These are phyloP conservation scores for Numida meleagris DNA, from an alignment of 2,113 vertebrate genomes.

Conservation along the genomic window DNA sequence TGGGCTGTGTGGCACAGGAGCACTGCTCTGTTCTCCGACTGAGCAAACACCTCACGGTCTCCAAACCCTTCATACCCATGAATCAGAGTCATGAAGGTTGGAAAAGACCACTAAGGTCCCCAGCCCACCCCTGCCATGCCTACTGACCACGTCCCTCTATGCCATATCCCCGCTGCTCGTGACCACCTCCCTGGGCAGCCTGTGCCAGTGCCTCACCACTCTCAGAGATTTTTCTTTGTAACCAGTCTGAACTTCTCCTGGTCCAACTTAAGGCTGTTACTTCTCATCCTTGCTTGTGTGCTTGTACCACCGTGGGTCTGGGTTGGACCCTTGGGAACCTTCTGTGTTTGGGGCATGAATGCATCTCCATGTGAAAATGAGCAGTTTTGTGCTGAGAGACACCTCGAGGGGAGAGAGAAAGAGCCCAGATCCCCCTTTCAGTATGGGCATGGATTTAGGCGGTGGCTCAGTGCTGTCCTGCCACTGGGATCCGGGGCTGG, in stretches of 20 bases:
- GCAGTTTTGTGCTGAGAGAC: background rate
- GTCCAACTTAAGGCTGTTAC: too few species aligned
- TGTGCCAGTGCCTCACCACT: too few species aligned
- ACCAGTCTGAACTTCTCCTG: too few species aligned
- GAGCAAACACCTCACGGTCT: background rate
- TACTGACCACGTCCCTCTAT: too few species aligned
- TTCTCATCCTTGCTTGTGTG: background rate
- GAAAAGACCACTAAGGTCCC: too few species aligned
- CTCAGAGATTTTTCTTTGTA: too few species aligned
- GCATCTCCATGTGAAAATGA: background rate
- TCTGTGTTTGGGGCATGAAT: accelerated
- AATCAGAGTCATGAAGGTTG: too few species aligned
- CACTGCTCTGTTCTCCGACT: accelerated
- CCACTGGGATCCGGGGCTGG: background rate
- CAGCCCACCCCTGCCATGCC: too few species aligned
- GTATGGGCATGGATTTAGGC: background rate
- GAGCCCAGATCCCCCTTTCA: background rate
- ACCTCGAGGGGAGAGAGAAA: background rate
- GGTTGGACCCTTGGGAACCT: background rate
- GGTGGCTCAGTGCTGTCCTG: background rate
- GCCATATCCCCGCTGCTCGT: too few species aligned
- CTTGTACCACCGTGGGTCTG: background rate
- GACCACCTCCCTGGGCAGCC: too few species aligned
- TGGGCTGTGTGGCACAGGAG: background rate
- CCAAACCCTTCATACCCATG: background rate